Evolutionary conservation across 2,888 invertebrate species (phyloP).

Genomic region (Rapana venosa): DNA sequence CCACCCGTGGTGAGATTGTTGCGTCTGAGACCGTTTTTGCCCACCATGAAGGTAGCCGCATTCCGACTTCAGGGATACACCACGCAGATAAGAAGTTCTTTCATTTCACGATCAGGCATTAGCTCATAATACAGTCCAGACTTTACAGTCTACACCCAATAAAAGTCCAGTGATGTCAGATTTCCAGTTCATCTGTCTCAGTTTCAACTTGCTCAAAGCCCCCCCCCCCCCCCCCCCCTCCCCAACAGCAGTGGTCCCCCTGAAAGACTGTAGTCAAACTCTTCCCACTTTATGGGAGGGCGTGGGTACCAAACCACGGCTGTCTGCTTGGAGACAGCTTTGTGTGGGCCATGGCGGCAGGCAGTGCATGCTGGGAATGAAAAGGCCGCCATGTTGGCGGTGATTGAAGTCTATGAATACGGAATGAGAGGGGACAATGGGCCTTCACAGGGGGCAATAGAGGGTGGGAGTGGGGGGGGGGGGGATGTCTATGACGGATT

Average conservation of each 20-base stretch:
- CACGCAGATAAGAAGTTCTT: too few species aligned
- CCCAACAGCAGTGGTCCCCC: not conserved
- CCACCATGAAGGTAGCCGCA: too few species aligned
- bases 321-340: slow-evolving; percentile 8
- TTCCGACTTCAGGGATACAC: too few species aligned
- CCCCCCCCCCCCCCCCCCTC: not conserved
- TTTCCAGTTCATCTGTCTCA: too few species aligned
- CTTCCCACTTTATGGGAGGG: not conserved
- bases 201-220: not conserved
- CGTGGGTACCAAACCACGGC: not conserved
- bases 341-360: not conserved
- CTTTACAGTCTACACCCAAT: too few species aligned
- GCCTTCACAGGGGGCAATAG: not conserved
- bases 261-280: not conserved
- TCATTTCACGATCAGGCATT: too few species aligned
- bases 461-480: not conserved
- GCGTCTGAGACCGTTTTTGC: too few species aligned
- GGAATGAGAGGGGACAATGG: not conserved
- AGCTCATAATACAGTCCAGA: too few species aligned
- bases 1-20: too few species aligned
- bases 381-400: slow-evolving; percentile 7
- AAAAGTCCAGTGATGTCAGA: not conserved
- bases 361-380: not conserved
- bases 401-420: not conserved
- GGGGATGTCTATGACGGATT: not conserved